phyloP scores from a whole-genome alignment of 1,140 invertebrate genomes.

The Panagrolaimus sp. region DNA sequence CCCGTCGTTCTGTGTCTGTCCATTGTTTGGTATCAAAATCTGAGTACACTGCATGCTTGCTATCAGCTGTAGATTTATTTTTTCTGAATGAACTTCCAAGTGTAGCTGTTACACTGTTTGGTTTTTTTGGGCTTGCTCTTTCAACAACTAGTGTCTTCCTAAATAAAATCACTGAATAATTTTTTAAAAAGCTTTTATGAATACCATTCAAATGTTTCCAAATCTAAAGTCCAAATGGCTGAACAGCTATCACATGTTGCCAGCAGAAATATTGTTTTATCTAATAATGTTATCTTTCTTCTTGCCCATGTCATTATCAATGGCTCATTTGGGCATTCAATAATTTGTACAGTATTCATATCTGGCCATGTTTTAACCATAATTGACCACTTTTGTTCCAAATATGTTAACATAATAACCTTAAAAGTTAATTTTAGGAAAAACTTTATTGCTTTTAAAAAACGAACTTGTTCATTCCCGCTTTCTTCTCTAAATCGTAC shows the following conservation, averaged over 20 bases:
- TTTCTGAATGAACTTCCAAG: constrained; percentile 1
- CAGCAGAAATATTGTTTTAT: constrained; percentile 28
- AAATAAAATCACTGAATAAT: neutral
- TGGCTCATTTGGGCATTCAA: constrained; percentile 30
- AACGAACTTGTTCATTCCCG: constrained; percentile 12
- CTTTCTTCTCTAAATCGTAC: constrained; percentile 14
- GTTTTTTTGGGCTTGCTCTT: constrained; percentile 6
- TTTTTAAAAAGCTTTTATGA: neutral
- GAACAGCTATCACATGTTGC: constrained; percentile 26
- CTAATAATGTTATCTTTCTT: constrained; percentile 34
- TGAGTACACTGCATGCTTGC: constrained; percentile 20
- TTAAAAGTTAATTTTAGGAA: constrained; percentile 11
- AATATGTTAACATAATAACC: constrained; percentile 28
- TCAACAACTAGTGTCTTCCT: constrained; percentile 38
- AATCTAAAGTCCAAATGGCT: constrained; percentile 36
- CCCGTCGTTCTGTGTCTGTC: constrained; percentile 18
- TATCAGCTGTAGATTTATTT: neutral
- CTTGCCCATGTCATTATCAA: constrained; percentile 26
- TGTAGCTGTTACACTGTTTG: neutral
- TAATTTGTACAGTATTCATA: constrained; percentile 16
- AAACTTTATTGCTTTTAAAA: neutral
- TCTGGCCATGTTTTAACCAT: constrained; percentile 26
- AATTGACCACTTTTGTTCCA: constrained; percentile 27
- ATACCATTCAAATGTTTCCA: constrained; percentile 26
- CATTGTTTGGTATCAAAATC: constrained; percentile 29